Evolutionary conservation across 2,888 invertebrate species (phyloP).

Genomic region (Cremastinae sp.): DNA sequence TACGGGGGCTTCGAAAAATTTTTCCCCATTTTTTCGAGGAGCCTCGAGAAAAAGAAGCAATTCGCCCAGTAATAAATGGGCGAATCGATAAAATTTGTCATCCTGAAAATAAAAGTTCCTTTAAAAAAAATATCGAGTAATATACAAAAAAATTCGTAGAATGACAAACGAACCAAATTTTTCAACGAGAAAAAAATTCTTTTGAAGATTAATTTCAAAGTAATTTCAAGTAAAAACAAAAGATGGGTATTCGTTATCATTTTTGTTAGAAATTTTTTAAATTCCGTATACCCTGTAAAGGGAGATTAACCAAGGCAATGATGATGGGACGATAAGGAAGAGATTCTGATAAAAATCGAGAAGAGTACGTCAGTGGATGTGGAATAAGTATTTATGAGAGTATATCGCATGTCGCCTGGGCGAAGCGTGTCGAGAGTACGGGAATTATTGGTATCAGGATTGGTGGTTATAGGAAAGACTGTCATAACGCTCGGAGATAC

Average conservation of each 20-base stretch:
- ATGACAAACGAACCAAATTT: no score
- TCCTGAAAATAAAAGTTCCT: no score
- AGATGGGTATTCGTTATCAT: no score
- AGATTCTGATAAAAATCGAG: conserved; percentile 2
- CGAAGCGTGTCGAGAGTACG: conserved; percentile 48
- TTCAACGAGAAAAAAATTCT: no score
- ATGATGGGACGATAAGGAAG: conserved; percentile 1
- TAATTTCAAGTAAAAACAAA: no score
- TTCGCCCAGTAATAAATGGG: no score
- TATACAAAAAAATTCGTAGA: no score
- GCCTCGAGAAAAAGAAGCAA: not conserved
- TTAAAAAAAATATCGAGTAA: no score
- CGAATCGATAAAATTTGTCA: not conserved
- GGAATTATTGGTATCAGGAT: conserved; percentile 65
- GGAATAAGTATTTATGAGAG: conserved; percentile 26
- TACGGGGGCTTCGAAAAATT: conserved; percentile 15
- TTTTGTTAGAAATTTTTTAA: no score
- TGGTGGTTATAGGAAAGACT: conserved; percentile 62
- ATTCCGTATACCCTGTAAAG: no score
- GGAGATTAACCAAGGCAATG: no score
- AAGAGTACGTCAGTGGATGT: not conserved
- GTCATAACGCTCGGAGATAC: conserved; percentile 61
- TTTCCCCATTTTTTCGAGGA: not conserved
- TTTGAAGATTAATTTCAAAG: no score
- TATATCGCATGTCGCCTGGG: conserved; percentile 63